Base-by-base conservation (phyloP, 1,140 invertebrate genomes). In the Marisa cornuarietis region DNA sequence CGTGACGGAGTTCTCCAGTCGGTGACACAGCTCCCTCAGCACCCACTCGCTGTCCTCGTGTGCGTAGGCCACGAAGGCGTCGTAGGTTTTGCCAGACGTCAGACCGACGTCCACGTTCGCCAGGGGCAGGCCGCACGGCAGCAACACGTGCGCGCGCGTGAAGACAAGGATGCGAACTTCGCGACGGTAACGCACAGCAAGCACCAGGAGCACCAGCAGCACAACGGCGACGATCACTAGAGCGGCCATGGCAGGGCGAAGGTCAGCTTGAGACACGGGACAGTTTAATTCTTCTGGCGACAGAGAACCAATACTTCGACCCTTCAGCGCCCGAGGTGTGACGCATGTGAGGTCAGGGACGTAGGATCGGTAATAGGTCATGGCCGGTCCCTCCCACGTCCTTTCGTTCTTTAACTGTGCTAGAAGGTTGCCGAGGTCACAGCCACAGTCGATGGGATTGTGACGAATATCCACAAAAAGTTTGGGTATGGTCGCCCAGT, bases 61-160 rank as follows among this genome's bases (percentile, higher is more conserved):
- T 51, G 84, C 86, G 78, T 87, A 87, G 5, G 85, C 81, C 54
- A 88, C 83, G 73, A 88, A 88, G 7, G 85, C 86, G 69, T 88
- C 87, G 65, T 83, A 87, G 1, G 31, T 69, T 68, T 87, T 86
- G 14, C 79, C 20, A 1, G 79, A 61, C 51, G 42, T 61, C 49
- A 71, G 68, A n/a, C 18, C 20, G 54, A 20, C 73, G 8, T 77
- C 68, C 14, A 63, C 18, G 65, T 18, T 18, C 7, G 62, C 61
- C 6, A 16, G 31, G 13, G 76, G 76, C 0, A 54, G 63, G 6
- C 79, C 78, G 74, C 83, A 85, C 11, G 83, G 84, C 16, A 85
- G 82, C 51, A 76, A 69, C 7, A 87, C 76, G 72, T 84, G 69
- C 0, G 84, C 72, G 24, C 84, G 76, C 14, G 84, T 86, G 78